Evolutionary conservation across 2,797 vertebrate genomes (phyloP).

Genomic region (Melopsittacus undulatus): DNA sequence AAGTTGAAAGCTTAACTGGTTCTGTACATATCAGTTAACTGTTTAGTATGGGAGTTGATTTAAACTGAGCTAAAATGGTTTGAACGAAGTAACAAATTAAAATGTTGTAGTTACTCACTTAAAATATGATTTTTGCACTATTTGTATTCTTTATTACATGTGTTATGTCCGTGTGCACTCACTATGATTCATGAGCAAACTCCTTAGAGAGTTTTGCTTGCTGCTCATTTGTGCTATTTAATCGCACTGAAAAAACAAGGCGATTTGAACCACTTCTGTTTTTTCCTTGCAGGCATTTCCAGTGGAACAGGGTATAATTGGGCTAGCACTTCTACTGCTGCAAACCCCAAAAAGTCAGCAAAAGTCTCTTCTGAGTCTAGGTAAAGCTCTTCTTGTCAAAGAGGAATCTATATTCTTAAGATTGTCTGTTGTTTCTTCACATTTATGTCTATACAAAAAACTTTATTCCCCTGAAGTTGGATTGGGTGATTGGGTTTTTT

Average conservation of each 20-base stretch:
- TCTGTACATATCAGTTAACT: not conserved
- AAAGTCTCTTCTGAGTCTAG: conserved; percentile 84
- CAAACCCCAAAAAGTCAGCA: conserved; percentile 87
- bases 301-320: conserved; percentile 82
- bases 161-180: not conserved
- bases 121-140: not conserved
- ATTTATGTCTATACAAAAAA: not conserved
- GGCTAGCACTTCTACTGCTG: conserved; percentile 84
- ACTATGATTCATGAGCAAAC: not conserved
- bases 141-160: not conserved
- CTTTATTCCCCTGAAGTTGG: not conserved
- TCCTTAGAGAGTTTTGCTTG: not conserved
- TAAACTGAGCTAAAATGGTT: not conserved
- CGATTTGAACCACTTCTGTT: not conserved
- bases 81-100: not conserved
- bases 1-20: not conserved
- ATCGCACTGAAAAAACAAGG: not conserved
- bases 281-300: conserved; percentile 80
- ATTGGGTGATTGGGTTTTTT: not conserved
- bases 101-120: not conserved
- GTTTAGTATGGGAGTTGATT: not conserved
- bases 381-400: conserved; percentile 73
- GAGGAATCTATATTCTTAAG: not conserved
- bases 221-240: not conserved
- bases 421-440: not conserved